phyloP scores from a whole-genome alignment of 1,140 invertebrate genomes.

The Micrasema longulum region DNA sequence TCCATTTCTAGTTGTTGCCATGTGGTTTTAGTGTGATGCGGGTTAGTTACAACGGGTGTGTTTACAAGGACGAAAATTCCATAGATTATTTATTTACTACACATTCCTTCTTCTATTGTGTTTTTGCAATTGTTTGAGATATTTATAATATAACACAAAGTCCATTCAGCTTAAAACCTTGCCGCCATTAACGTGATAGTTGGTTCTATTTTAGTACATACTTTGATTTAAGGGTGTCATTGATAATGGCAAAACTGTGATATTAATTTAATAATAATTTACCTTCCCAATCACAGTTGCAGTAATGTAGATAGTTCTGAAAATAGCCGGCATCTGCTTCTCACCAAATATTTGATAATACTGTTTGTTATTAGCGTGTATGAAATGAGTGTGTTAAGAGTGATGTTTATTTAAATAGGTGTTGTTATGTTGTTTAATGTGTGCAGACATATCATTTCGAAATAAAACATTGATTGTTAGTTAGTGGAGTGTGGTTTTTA shows the following conservation, averaged over 20 bases:
- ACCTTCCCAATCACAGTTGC: constrained; percentile 9
- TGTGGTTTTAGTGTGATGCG: constrained; percentile 26
- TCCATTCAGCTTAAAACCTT: not conserved
- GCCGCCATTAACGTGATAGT: not conserved
- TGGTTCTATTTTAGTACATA: too few relatives aligned
- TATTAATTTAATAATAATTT: constrained; percentile 19
- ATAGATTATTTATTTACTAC: too few relatives aligned
- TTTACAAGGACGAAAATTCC: too few relatives aligned
- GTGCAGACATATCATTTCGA: constrained; percentile 30
- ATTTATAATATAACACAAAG: not conserved
- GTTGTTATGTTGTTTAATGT: constrained; percentile 26
- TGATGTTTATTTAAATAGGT: constrained; percentile 23
- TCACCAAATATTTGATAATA: constrained; percentile 12
- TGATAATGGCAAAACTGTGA: constrained; percentile 22
- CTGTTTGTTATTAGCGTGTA: constrained; percentile 4
- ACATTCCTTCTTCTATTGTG: not conserved
- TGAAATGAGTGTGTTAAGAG: constrained; percentile 13
- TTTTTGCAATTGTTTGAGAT: not conserved
- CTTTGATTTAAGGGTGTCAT: too few relatives aligned
- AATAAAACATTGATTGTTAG: constrained; percentile 38
- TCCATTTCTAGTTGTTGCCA: constrained; percentile 12
- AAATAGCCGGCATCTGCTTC: not conserved
- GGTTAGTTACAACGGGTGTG: constrained; percentile 39
- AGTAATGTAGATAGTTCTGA: not conserved
- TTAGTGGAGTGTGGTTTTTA: constrained; percentile 40